Evolutionary conservation across 2,797 vertebrate species (phyloP), one percentile per base, ranked within the genome.

Genomic region (Chaenodraco wilsoni): DNA sequence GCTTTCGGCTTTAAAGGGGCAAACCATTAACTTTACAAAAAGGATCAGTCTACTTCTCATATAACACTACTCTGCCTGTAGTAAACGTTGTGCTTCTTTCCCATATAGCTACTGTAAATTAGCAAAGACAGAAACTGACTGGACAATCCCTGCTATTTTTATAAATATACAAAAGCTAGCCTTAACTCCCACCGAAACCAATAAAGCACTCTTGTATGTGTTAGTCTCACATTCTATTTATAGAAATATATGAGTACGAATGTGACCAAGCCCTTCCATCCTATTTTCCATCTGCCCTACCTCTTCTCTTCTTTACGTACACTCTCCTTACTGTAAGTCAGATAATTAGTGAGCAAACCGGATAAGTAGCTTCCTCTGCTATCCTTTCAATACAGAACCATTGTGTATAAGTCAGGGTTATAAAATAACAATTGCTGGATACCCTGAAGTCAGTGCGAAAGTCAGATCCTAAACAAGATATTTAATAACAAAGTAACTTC

Each of bases 261-360:
- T 56, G 52, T 48, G 40, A 54, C 46, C 10, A 1, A 73, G 54
- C 51, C 33, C 14, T 46, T 15, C 9, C 49, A 37, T 31, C 10
- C 44, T 40, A 19, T 51, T 65, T 31, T 45, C 65, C 44, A 46
- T 37, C 51, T 46, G 52, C 45, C 16, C 7, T 21, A 43, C 59
- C 31, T 56, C 17, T 8, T 9, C 44, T 45, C 19, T 50, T 11
- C 7, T 62, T 13, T 3, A n/a, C 12, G 17, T 23, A 16, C 62
- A 13, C 62, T 27, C 43, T 21, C 13, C 51, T 50, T 69, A n/a
- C n/a, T n/a, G n/a, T n/a, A 17, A 48, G 15, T 51, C 50, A 61
- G 31, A 63, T 72, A 59, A 68, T 82, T 64, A 63, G 17, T 3
- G 9, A 14, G 68, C 7, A 60, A 76, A 60, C 43, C 3, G 2